Base-by-base conservation (phyloP, 2,888 invertebrate species). In the Erpobdella octoculata region DNA sequence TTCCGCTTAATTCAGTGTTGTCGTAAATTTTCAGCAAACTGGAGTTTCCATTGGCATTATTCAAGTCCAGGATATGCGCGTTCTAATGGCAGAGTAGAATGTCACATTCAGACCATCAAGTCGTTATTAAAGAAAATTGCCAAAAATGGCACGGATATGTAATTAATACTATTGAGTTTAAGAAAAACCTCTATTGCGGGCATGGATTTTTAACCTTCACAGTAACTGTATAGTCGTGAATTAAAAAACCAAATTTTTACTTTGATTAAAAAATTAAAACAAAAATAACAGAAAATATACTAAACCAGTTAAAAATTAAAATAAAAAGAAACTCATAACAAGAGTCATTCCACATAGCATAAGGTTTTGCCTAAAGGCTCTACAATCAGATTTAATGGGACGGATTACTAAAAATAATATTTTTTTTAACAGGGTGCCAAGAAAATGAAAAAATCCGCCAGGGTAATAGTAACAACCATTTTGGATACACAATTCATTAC, bases 111-210 rank as follows among this genome's bases (percentile, higher is more conserved):
- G 33, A 76, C 72, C 9, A 59, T 75, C 0, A 75, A 76, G 64
- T 25, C 36, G 12, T 36, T 75, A 33, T 33, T 76, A 12, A 70
- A 37, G 25, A 76, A 75, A 71, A 73, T 74, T 36, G 12, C 58
- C 21, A 65, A 65, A 18, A 64, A 66, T 9, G 70, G 72, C 12
- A 48, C 59, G 18, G 76, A 75, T 62, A 70, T 71, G 25, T 65
- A 71, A 37, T 73, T 75, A 37, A 71, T 75, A 28, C 48, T 75
- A 41, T 46, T 74, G 21, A 68, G 72, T 25, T 73, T 76, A 33
- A 36, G 76, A n/a, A 74, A 74, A 53, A 72, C 75, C 5, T 74
- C 76, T 12, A 61, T 76, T 25, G n/a, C 73, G 15, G 75, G 74
- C 31, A 33, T 73, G 1, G 6, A 36, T 2, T 71, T 72, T 48